phyloP scores from a whole-genome alignment of 2,113 vertebrate species.

The Paedocypris sp. region DNA sequence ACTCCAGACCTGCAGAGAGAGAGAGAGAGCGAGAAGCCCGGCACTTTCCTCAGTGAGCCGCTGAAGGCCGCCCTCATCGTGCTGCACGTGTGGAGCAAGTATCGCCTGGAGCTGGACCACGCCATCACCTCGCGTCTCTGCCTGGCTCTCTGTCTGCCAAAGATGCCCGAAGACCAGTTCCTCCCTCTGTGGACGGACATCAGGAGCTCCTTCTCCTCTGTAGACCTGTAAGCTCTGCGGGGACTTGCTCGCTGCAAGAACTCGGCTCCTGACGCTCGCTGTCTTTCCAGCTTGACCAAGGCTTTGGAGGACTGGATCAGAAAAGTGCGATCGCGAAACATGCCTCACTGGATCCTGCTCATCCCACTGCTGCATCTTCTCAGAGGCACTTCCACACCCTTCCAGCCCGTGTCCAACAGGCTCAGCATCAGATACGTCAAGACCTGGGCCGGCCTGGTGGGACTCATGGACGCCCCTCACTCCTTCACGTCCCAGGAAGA shows the following conservation, averaged over 20 bases:
- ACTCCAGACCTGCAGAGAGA: constrained; percentile 44
- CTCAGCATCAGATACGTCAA: not conserved
- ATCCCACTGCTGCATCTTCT: constrained; percentile 59
- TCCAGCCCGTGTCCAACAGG: constrained; percentile 15
- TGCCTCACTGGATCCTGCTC: constrained; percentile 48
- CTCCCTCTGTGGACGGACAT: constrained; percentile 48
- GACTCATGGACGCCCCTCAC: fast-evolving
- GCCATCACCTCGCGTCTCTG: constrained; percentile 41
- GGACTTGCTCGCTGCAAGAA: not conserved
- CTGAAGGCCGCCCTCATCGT: constrained; percentile 49
- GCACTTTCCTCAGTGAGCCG: constrained; percentile 35
- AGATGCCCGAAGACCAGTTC: constrained; percentile 39
- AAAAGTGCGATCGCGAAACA: not conserved
- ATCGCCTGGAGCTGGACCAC: not conserved
- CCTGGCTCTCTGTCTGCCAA: constrained; percentile 44
- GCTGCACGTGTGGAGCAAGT: constrained; percentile 34
- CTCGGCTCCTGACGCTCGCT: not conserved
- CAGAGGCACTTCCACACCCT: constrained; percentile 41
- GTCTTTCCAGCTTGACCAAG: constrained; percentile 41
- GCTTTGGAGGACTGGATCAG: constrained; percentile 28
- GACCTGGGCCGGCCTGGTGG: constrained; percentile 68
- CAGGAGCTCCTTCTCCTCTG: constrained; percentile 24
- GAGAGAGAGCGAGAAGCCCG: not conserved
- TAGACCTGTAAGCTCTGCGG: constrained; percentile 51
- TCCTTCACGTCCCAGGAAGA: not conserved